Base-by-base conservation (phyloP, 2,797 vertebrate species). In the Lates japonicus region DNA sequence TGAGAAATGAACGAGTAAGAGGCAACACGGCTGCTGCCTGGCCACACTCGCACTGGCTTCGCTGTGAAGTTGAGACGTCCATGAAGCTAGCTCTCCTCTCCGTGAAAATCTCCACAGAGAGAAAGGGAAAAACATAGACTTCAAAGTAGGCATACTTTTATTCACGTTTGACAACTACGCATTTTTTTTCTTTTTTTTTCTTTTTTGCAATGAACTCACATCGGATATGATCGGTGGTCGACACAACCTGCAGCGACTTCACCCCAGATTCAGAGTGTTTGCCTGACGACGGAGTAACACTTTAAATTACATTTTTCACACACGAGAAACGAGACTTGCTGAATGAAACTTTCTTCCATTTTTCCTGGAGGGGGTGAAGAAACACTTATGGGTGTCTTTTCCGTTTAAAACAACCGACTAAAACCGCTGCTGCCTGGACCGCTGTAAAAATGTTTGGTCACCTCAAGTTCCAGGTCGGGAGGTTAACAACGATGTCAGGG, bases 401-500 rank as follows among this genome's bases (percentile, higher is more conserved):
- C 16, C 12, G 0, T 42, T n/a, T 41, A 20, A 41, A 51, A 49
- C 3, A 29, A 42, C 57, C 31, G 60, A 35, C 48, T 39, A 44
- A 29, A 49, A 19, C 58, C 20, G 73, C 46, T 4, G 42, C 39
- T 44, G 63, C 25, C 25, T 52, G 61, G n/a, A 68, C 39, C 48
- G 67, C 76, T 33, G 81, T 74, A 70, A 58, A 75, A 25, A 91
- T 92, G 92, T 77, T 70, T 55, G 71, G 60, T 69, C 81, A 60
- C 74, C 60, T 88, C 64, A 78, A 85, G 81, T 83, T 77, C 54
- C 86, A 83, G 74, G 70, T 79, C 66, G 74, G 85, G 84, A 83
- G 88, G 83, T 87, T 80, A 83, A 80, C 81, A 63, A 70, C 90
- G 7, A 92, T 92, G 88, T 86, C 85, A 84, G 79, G 72, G 86